A percentile compares a stretch with the other conserved stretches of the same genome.
phyloP scores from a whole-genome alignment of 30 jellyfish, hydroid and myxozoan genomes.

The Cassiopea andromeda region DNA sequence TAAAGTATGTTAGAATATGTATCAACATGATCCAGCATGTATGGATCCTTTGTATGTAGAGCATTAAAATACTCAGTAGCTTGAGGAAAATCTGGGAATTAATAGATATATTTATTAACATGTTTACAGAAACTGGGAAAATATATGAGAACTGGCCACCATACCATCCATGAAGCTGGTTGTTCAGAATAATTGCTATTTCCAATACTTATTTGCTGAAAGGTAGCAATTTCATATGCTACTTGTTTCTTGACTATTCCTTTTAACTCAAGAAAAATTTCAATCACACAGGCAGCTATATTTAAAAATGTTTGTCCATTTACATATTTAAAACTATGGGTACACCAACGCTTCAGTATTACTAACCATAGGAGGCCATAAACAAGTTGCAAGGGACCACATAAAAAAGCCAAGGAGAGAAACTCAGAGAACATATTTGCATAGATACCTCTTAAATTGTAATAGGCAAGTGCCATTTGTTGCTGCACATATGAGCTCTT shows the following conservation, averaged over 20 bases:
- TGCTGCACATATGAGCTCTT: constrained; percentile 83
- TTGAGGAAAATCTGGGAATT: constrained; percentile 65
- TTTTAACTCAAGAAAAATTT: no score
- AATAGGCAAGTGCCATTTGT: constrained; percentile 86
- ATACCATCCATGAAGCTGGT: no score
- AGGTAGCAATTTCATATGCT: no score
- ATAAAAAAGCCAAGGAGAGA: not conserved
- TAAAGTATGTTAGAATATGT: constrained; percentile 89
- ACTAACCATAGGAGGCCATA: not conserved
- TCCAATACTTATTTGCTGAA: no score
- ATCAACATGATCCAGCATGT: constrained; percentile 86
- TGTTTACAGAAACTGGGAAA: not conserved
- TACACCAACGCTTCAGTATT: no score
- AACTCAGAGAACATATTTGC: not conserved
- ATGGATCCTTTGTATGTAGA: constrained; percentile 80
- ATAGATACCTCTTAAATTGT: constrained; percentile 76
- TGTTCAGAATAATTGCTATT: no score
- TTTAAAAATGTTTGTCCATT: no score
- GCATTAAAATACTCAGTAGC: constrained; percentile 83
- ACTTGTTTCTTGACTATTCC: no score
- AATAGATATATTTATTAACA: not conserved
- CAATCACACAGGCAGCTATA: no score
- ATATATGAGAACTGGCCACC: no score
- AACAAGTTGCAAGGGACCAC: not conserved
- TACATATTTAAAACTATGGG: no score